A percentile compares a stretch with the other conserved stretches of the same genome.
These are phyloP conservation scores for Rousettus leschenaultii DNA, from an alignment of 2,113 vertebrate species.

Conservation along the genomic window DNA sequence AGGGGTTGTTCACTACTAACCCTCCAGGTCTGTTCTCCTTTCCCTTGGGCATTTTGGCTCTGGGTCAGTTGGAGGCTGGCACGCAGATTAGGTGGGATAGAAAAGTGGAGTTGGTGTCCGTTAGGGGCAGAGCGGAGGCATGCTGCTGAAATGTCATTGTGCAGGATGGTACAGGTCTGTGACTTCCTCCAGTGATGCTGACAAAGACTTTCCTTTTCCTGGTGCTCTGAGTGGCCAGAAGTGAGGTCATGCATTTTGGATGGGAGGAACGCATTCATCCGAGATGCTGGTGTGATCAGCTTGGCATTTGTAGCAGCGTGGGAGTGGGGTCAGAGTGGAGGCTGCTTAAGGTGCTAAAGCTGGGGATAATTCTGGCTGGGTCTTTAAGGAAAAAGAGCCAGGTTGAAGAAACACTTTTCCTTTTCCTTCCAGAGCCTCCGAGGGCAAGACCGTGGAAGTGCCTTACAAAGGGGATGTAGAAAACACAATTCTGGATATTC, in stretches of 20 bases:
- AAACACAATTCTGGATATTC: conserved; percentile 92
- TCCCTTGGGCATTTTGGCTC: not conserved
- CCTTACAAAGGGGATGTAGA: conserved; percentile 94
- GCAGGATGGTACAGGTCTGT: accelerated
- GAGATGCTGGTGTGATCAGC: not conserved
- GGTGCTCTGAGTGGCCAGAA: not conserved
- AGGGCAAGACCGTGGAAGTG: conserved; percentile 95
- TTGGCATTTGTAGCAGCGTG: not conserved
- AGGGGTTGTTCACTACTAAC: not conserved
- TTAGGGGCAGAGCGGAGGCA: accelerated
- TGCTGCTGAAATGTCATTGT: accelerated
- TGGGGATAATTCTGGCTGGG: not conserved
- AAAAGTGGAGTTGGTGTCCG: not conserved
- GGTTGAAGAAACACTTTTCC: not conserved
- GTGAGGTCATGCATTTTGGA: accelerated
- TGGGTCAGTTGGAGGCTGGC: too few relatives aligned
- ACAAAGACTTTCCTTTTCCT: accelerated
- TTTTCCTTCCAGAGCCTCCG: conserved; percentile 88
- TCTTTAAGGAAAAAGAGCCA: not conserved
- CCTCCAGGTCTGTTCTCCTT: not conserved
- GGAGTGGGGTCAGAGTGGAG: not conserved
- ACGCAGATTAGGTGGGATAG: accelerated
- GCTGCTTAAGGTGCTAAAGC: not conserved
- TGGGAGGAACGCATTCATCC: not conserved
- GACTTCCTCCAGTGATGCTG: accelerated